These are phyloP conservation scores for Lagothrix lagotricha DNA, from an alignment of 2,797 vertebrate genomes.

Conservation along the genomic window DNA sequence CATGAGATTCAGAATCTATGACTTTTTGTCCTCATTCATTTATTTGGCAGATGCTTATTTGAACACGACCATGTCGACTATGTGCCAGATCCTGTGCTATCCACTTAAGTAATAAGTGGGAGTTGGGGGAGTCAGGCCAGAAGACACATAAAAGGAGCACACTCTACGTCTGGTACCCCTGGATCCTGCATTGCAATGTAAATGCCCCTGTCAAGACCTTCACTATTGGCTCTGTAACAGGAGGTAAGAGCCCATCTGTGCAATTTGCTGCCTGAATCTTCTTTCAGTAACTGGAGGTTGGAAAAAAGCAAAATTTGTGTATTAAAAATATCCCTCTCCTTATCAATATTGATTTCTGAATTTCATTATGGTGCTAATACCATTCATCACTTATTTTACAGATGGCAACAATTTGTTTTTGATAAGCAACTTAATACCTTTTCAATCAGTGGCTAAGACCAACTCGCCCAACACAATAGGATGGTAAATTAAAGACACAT, in stretches of 20 bases:
- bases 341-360: constrained; percentile 41
- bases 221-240: not conserved
- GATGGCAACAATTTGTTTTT: constrained; percentile 62
- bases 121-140: not conserved
- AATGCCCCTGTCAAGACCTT: not conserved
- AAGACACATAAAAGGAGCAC: not conserved
- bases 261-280: not conserved
- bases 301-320: constrained; percentile 5
- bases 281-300: not conserved
- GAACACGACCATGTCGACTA: not conserved
- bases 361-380: constrained; percentile 35
- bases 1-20: not conserved
- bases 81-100: not conserved
- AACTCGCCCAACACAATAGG: not conserved
- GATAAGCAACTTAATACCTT: constrained; percentile 38
- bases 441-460: constrained; percentile 32
- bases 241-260: not conserved
- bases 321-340: constrained; percentile 13
- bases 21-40: not conserved
- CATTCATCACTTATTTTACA: constrained; percentile 57
- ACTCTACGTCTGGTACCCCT: not conserved
- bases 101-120: not conserved
- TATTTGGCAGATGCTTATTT: not conserved
- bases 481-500: constrained; percentile 57
- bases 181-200: not conserved